phyloP scores from a whole-genome alignment of 2,888 invertebrate species.

The Marasmarcha lunaedactyla region DNA sequence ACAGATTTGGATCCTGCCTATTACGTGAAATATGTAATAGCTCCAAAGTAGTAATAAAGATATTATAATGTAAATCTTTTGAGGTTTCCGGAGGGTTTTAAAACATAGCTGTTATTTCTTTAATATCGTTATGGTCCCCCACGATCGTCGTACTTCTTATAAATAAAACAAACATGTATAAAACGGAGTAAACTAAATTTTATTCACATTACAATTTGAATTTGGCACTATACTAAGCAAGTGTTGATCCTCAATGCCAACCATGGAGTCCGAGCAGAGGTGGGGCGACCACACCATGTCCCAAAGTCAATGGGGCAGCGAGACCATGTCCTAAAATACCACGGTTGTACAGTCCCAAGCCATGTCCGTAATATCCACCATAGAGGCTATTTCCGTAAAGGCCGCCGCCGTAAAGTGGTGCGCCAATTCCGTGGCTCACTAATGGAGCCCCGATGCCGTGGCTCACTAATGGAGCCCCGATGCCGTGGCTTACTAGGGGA shows the following conservation, averaged over 20 bases:
- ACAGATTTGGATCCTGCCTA: too few species aligned
- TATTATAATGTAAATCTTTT: too few species aligned
- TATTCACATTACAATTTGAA: neutral
- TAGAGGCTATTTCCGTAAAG: constrained; percentile 17
- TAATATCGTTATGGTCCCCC: too few species aligned
- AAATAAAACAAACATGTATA: too few species aligned
- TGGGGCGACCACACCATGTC: neutral
- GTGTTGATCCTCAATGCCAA: neutral
- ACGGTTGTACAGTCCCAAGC: constrained; percentile 29
- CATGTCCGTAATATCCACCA: constrained; percentile 30
- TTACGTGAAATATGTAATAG: too few species aligned
- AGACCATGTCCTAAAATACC: constrained; percentile 23
- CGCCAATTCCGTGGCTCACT: constrained; percentile 6
- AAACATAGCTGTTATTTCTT: too few species aligned
- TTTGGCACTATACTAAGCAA: neutral
- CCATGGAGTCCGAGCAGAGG: neutral
- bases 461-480: constrained; percentile 1
- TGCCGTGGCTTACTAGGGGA: constrained; percentile 11
- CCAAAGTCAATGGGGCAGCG: neutral
- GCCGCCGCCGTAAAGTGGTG: constrained; percentile 15
- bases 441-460: constrained; percentile 3
- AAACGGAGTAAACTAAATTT: neutral
- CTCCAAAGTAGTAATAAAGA: too few species aligned
- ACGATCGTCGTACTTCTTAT: too few species aligned
- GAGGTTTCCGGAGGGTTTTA: too few species aligned